These are phyloP conservation scores for Drosophila lacicola DNA, from an alignment of 2,888 invertebrate species.

Conservation along the genomic window DNA sequence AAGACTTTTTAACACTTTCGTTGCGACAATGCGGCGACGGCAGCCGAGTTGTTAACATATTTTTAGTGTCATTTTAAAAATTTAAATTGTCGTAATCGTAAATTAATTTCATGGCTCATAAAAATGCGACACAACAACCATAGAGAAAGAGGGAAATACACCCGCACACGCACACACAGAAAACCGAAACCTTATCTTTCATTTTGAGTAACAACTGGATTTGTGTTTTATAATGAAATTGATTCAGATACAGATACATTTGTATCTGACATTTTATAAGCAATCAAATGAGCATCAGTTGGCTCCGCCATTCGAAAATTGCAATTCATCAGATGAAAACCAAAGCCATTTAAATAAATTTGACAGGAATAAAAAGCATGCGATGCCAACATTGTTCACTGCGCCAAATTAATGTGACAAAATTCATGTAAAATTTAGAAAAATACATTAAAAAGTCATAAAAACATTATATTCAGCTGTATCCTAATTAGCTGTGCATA, in stretches of 20 bases:
- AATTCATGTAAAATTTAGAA: constrained; percentile 64
- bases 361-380: constrained; percentile 5
- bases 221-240: constrained; percentile 52
- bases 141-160: constrained; percentile 10
- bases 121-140: constrained; percentile 59
- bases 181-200: constrained; percentile 12
- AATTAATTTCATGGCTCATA: constrained; percentile 85
- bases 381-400: constrained; percentile 20
- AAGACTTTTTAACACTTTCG: constrained; percentile 74
- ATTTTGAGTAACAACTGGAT: constrained; percentile 8
- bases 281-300: constrained; percentile 34
- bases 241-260: constrained; percentile 36
- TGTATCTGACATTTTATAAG: constrained; percentile 34
- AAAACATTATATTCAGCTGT: constrained; percentile 81
- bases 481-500: constrained; percentile 76
- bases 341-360: constrained; percentile 34
- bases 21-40: constrained; percentile 64
- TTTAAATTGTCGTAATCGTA: constrained; percentile 83
- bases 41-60: constrained; percentile 72
- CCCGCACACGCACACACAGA: not conserved
- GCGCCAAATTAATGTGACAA: constrained; percentile 46
- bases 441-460: constrained; percentile 80
- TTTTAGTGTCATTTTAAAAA: constrained; percentile 80
- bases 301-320: constrained; percentile 11
- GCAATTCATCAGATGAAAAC: constrained; percentile 10